phyloP scores from a whole-genome alignment of 2,888 invertebrate genomes.

The Ceraclea dissimilis region DNA sequence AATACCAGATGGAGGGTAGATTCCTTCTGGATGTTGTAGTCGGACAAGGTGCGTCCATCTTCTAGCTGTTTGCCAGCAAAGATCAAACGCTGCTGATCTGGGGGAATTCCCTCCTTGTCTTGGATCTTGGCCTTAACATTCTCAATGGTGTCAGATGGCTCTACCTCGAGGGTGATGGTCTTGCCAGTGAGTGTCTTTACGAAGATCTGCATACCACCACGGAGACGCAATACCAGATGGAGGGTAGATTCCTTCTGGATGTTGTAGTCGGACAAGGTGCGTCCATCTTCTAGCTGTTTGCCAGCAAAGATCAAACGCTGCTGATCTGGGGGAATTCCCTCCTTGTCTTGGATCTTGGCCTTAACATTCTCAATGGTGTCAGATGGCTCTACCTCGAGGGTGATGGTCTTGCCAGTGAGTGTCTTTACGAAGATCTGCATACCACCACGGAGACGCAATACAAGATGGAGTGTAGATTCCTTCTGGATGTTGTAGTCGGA shows the following conservation, averaged over 20 bases:
- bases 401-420: conserved; percentile 16
- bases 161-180: conserved; percentile 50
- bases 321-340: conserved; percentile 54
- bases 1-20: conserved; percentile 84
- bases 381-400: conserved; percentile 47
- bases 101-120: conserved; percentile 54
- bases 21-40: conserved; percentile 94
- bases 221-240: conserved; percentile 48
- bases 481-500: conserved; percentile 60
- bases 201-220: conserved; percentile 62
- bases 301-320: conserved; percentile 60
- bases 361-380: conserved; percentile 60
- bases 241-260: conserved; percentile 59
- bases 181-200: conserved; percentile 53
- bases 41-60: conserved; percentile 87
- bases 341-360: conserved; percentile 51
- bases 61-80: conserved; percentile 94
- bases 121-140: conserved; percentile 54
- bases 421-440: conserved; percentile 21
- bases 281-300: conserved; percentile 62
- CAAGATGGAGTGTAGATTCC: conserved; percentile 51
- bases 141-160: conserved; percentile 53
- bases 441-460: conserved; percentile 50
- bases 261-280: conserved; percentile 60
- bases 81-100: conserved; percentile 82